phyloP scores from a whole-genome alignment of 1,140 invertebrate species.

The Caerostris extrusa region DNA sequence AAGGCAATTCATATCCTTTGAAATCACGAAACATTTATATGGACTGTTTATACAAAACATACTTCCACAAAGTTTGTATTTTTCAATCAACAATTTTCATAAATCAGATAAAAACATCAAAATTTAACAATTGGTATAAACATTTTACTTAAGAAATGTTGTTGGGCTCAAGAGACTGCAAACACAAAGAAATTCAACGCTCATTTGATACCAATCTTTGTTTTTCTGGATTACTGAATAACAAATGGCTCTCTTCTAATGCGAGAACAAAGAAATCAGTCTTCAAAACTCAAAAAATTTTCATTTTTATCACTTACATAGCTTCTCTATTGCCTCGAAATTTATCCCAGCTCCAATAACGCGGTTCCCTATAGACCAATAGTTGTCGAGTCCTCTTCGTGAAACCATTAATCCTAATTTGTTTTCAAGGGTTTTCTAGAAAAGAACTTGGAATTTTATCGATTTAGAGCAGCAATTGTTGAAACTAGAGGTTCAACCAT shows the following conservation, averaged over 20 bases:
- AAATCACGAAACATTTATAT: too few species aligned
- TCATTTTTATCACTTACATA: slow-evolving; percentile 51
- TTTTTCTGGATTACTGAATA: slow-evolving; percentile 26
- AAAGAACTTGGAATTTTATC: slow-evolving; percentile 58
- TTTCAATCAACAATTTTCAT: slow-evolving; percentile 3
- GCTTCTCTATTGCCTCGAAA: slow-evolving; percentile 50
- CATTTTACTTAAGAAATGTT: not conserved
- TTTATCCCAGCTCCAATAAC: slow-evolving; percentile 34
- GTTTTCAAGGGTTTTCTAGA: slow-evolving; percentile 60
- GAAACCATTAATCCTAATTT: slow-evolving; percentile 74
- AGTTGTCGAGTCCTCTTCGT: slow-evolving; percentile 57
- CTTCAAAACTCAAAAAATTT: slow-evolving; percentile 61
- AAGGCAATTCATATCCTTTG: too few species aligned
- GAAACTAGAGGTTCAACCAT: slow-evolving; percentile 50
- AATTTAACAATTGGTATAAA: not conserved
- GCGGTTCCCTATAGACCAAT: slow-evolving; percentile 63
- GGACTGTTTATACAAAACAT: not conserved
- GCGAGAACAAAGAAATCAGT: slow-evolving; percentile 41
- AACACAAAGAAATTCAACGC: not conserved
- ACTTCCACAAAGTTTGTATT: not conserved
- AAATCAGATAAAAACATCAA: not conserved
- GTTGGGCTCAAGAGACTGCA: not conserved
- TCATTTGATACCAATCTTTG: not conserved
- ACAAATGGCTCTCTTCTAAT: slow-evolving; percentile 24
- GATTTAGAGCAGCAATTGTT: slow-evolving; percentile 57